These are phyloP conservation scores for Dicerorhinus sumatrensis DNA, from an alignment of 2,113 vertebrate genomes.

Conservation along the genomic window DNA sequence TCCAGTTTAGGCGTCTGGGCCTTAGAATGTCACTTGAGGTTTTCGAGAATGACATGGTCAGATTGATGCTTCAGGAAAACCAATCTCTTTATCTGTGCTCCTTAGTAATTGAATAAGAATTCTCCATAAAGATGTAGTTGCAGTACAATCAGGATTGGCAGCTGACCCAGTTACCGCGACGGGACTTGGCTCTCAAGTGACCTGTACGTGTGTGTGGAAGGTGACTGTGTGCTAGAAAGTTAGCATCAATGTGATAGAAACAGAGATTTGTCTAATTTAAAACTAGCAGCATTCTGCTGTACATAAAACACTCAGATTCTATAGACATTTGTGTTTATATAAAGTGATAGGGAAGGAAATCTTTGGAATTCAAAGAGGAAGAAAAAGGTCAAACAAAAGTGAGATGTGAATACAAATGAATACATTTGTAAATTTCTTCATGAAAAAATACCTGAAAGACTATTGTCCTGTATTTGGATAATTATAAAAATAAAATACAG, in stretches of 20 bases:
- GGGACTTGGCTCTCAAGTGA: neutral
- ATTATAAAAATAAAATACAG: neutral
- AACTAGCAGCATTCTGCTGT: neutral
- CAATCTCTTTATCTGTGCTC: neutral
- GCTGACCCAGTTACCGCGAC: neutral
- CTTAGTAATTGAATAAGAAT: neutral
- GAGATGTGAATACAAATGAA: neutral
- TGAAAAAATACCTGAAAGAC: neutral
- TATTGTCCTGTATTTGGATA: neutral
- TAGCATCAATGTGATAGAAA: neutral
- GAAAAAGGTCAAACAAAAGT: neutral
- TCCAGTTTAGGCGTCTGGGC: rapidly evolving
- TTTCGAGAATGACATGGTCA: neutral
- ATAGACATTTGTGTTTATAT: neutral
- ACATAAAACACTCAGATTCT: neutral
- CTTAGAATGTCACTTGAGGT: rapidly evolving
- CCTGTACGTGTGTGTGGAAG: neutral
- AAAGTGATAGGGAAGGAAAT: neutral
- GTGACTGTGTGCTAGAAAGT: neutral
- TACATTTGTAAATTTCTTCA: neutral
- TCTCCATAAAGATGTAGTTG: neutral
- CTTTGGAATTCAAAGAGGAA: neutral
- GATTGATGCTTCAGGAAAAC: neutral
- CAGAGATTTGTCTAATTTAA: neutral
- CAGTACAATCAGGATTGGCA: neutral